Evolutionary conservation across 2,888 invertebrate species (phyloP).

Genomic region (Nemotelus nigrinus): DNA sequence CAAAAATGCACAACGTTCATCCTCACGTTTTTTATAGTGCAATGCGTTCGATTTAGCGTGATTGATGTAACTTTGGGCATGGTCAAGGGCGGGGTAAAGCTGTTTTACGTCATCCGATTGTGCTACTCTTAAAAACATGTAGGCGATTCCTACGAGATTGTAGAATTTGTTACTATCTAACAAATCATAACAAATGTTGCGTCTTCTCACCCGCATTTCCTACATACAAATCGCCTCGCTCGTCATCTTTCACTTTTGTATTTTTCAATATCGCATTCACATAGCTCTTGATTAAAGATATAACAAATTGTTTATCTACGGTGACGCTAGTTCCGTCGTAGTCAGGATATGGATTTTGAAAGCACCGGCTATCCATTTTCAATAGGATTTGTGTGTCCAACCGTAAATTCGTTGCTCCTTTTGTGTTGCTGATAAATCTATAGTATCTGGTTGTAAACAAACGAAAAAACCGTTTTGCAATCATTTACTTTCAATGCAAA

Average conservation of each 20-base stretch:
- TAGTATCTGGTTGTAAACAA: neutral
- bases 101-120: constrained; percentile 66
- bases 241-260: constrained; percentile 61
- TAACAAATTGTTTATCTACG: constrained; percentile 60
- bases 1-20: constrained; percentile 77
- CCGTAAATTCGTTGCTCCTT: neutral
- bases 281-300: constrained; percentile 62
- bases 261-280: constrained; percentile 62
- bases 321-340: constrained; percentile 57
- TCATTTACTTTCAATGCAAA: neutral
- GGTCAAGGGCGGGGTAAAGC: constrained; percentile 68
- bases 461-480: neutral
- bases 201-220: constrained; percentile 61
- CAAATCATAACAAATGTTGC: no score
- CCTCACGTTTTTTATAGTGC: constrained; percentile 64
- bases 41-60: constrained; percentile 70
- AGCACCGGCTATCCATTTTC: constrained; percentile 50
- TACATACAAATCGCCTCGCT: constrained; percentile 63
- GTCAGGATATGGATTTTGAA: constrained; percentile 62
- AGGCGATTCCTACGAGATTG: constrained; percentile 70
- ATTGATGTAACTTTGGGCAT: constrained; percentile 71
- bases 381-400: neutral
- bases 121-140: constrained; percentile 78
- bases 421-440: neutral
- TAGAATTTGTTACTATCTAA: no score